Base-by-base conservation (phyloP, 2,888 invertebrate species). In the Philonicus albiceps region DNA sequence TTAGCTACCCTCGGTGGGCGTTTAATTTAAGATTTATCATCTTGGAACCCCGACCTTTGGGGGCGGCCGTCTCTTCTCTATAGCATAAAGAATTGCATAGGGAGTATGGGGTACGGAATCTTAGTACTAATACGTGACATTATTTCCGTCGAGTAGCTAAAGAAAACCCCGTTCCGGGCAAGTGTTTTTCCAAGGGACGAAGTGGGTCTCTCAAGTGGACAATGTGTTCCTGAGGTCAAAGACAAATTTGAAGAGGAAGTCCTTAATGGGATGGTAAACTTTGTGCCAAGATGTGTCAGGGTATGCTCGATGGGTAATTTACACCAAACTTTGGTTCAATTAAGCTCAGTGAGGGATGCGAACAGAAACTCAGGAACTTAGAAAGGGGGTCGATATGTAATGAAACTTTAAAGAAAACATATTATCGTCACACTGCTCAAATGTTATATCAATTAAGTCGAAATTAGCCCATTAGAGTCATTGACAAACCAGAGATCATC, bases 191-290 rank as follows among this genome's bases (percentile, higher is more conserved):
- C 43, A 40, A 76, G 37, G 76, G 76, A 76, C 37, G 40, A 76
- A 76, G 76, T 16, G 27, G 76, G 43, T 43, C n/a, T 76, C 76
- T 76, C 76, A 40, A 37, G 40, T 76, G 22, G 37, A 76, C 37
- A 43, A 76, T 76, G 76, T 76, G 76, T 43, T 76, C 74, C 43
- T 76, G 76, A 76, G 76, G 76, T 76, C 76, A 76, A 76, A 76
- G 76, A 76, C 76, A 76, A 76, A 76, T 76, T 76, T 76, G 76
- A 76, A 76, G 76, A 76, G 76, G 76, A 76, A 76, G 8, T 76
- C 40, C 76, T 76, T 76, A 76, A 76, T 76, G 76, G 76, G 76
- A 76, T 76, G 76, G 37, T 40, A 76, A 76, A 76, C 76, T 76
- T 34, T 43, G 27, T 22, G 22, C 43, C 43, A 19, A 76, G 37